These are phyloP conservation scores for Anarsia innoxiella DNA, from an alignment of 2,888 invertebrate species.

Conservation along the genomic window DNA sequence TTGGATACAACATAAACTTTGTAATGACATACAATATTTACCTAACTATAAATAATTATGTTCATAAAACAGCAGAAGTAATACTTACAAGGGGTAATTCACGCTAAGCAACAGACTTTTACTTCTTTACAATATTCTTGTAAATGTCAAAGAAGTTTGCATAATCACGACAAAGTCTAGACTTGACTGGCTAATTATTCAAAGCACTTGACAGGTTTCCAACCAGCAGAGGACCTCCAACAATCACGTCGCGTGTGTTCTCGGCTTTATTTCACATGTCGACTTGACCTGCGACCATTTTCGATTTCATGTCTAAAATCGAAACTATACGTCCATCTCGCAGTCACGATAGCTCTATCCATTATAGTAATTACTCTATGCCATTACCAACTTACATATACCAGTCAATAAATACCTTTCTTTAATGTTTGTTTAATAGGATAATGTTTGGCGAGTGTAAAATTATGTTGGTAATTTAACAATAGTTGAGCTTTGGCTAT, in stretches of 20 bases:
- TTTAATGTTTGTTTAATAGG: neutral
- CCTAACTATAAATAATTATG: no score
- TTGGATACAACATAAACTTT: no score
- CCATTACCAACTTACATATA: constrained; percentile 33
- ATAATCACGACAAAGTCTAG: no score
- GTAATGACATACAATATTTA: no score
- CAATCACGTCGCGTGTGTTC: neutral
- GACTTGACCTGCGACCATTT: constrained; percentile 60
- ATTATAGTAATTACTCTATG: constrained; percentile 62
- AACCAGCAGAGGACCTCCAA: neutral
- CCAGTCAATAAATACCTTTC: constrained; percentile 18
- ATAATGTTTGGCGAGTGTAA: constrained; percentile 11
- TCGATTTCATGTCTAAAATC: constrained; percentile 66
- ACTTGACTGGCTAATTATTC: neutral
- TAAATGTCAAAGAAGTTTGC: no score
- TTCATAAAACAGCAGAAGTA: neutral
- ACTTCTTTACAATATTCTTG: neutral
- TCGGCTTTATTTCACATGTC: constrained; percentile 8
- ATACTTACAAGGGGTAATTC: neutral
- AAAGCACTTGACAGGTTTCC: neutral
- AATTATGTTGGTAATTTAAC: constrained; percentile 43
- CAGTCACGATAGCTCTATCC: constrained; percentile 57
- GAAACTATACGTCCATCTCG: constrained; percentile 58
- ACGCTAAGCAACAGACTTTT: neutral
- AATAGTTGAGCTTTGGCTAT: constrained; percentile 49